Conservation (phyloP, 2,797 vertebrate species). For the Tangara arthus region DNA sequence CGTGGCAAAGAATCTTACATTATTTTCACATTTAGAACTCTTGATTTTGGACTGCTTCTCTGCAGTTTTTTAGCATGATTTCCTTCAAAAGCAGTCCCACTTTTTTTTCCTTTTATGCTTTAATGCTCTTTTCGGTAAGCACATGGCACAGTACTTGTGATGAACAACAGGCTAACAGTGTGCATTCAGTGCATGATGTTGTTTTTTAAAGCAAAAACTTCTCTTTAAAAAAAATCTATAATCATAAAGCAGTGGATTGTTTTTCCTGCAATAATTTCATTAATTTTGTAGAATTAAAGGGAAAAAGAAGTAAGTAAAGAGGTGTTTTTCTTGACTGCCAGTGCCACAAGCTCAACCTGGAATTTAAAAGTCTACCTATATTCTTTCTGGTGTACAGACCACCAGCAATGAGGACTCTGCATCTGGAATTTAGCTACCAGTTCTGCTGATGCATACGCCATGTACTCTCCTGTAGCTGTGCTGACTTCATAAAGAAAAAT, state of each 20-base stretch:
- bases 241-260: conserved; percentile 16
- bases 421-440: not conserved
- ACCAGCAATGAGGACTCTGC: not conserved
- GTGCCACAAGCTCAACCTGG: not conserved
- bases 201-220: conserved; percentile 25
- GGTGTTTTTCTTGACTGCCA: not conserved
- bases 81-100: not conserved
- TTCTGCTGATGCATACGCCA: not conserved
- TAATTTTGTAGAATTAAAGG: conserved; percentile 19
- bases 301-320: conserved; percentile 23
- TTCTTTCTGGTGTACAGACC: not conserved
- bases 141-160: not conserved
- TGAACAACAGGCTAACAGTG: not conserved
- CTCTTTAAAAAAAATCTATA: conserved; percentile 10
- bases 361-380: not conserved
- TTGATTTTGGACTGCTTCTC: conserved; percentile 1
- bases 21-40: not conserved
- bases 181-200: not conserved
- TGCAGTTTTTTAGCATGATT: not conserved
- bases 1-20: not conserved
- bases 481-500: not conserved
- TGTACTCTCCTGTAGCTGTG: not conserved
- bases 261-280: conserved; percentile 43
- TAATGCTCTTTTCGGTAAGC: conserved; percentile 4
- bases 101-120: not conserved